Base-by-base conservation (phyloP, 2,113 vertebrate species). In the Ia io region DNA sequence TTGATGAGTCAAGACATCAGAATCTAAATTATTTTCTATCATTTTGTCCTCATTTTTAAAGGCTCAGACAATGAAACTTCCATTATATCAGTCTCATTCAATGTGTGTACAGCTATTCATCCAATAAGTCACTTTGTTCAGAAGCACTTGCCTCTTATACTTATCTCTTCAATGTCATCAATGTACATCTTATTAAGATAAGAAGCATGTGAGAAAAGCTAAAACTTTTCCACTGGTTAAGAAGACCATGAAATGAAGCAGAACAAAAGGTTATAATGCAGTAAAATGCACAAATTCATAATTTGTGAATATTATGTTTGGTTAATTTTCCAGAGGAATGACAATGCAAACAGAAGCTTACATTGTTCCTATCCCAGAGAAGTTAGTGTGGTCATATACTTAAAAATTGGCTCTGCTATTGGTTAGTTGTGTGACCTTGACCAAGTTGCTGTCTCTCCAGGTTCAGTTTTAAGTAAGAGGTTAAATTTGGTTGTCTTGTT, bases 221-320 rank as follows among this genome's bases (percentile, higher is more conserved):
- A 25, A 86, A 84, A 20, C 23, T 77, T 86, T 65, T 28, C 63
- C 23, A 49, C 5, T 59, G 56, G 32, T 76, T 92, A 84, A 78
- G 42, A 88, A 95, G 7, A 69, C 69, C 49, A 70, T 93, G 28
- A 94, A 93, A 97, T 93, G 73, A 95, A 88, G 14, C 53, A 93
- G 18, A 89, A 84, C 63, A 85, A 84, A 93, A 78, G 8, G 3
- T n/a, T 85, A 47, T 77, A 83, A 49, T 84, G 16, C 25, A 35
- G 23, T 88, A 91, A 49, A 70, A 47, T 84, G 47, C 9, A 56
- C 53, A 87, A 92, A 87, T 76, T 80, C 23, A 35, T 86, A 35
- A 56, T 84, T 71, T 84, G 12, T 92, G 28, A 88, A 84, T 94
- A 69, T 61, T 73, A 67, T 78, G 11, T 30, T 93, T 93, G 49